These are phyloP conservation scores for Brachionichthys hirsutus DNA, from an alignment of 2,113 vertebrate genomes.

Conservation along the genomic window DNA sequence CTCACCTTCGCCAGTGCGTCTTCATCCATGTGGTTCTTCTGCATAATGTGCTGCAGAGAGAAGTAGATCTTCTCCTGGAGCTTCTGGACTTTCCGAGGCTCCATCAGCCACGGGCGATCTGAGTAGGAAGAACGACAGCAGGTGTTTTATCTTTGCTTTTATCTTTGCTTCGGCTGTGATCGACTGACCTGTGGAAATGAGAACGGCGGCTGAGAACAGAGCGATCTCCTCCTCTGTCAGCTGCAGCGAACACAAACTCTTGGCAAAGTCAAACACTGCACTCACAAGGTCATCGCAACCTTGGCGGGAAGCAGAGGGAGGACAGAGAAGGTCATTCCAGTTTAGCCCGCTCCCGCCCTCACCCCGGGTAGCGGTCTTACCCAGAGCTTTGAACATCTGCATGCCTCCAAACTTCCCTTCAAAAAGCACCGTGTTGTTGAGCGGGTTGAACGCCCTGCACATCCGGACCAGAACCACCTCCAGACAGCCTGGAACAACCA, in stretches of 20 bases:
- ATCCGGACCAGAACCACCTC: conserved; percentile 99
- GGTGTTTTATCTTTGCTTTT: neutral
- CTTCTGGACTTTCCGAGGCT: conserved; percentile 97
- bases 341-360: too few relatives aligned
- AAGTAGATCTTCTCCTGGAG: conserved; percentile 99
- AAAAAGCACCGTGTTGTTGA: conserved; percentile 99
- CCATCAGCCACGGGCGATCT: conserved; percentile 99
- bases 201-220: conserved; percentile 96
- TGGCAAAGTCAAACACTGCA: conserved; percentile 97
- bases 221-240: conserved; percentile 98
- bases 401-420: conserved; percentile 99
- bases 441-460: conserved; percentile 98
- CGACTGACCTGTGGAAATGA: conserved; percentile 94
- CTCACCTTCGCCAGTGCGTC: conserved; percentile 93
- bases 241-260: conserved; percentile 96
- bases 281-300: conserved; percentile 97
- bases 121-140: neutral
- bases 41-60: conserved; percentile 99
- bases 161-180: neutral
- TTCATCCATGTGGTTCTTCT: conserved; percentile 98
- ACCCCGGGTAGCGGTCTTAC: conserved; percentile 70
- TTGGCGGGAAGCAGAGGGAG: conserved; percentile 55
- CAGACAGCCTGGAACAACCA: conserved; percentile 85
- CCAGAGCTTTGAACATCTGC: conserved; percentile 98
- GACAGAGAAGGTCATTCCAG: conserved; percentile 14